phyloP scores from a whole-genome alignment of 2,888 invertebrate species.

The Andrena chrysosceles region DNA sequence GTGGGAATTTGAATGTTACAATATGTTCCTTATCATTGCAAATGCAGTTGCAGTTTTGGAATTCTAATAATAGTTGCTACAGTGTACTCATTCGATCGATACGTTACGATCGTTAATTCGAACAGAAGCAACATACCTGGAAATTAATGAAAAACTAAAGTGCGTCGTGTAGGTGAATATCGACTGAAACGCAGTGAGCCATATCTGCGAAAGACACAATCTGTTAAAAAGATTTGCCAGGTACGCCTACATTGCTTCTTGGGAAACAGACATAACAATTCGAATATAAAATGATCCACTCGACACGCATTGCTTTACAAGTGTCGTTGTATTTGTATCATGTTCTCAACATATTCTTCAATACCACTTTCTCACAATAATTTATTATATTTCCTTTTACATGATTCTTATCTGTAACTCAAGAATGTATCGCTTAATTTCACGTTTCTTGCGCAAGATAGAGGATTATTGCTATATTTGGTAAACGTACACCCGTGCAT shows the following conservation, averaged over 20 bases:
- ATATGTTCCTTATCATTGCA: no score
- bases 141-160: neutral
- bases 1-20: no score
- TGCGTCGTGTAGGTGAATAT: neutral
- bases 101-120: neutral
- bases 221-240: slow-evolving; percentile 15
- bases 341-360: no score
- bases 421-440: no score
- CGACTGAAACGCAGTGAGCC: neutral
- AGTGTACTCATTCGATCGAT: neutral
- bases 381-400: no score
- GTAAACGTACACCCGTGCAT: neutral
- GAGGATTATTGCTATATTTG: no score
- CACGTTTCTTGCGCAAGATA: no score
- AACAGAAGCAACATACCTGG: neutral
- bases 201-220: slow-evolving; percentile 10
- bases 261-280: neutral
- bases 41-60: no score
- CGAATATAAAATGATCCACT: neutral
- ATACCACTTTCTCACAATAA: no score
- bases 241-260: slow-evolving; percentile 19
- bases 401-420: no score
- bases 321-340: neutral
- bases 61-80: no score
- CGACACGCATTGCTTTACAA: neutral